These are phyloP conservation scores for Cephus sareptanus DNA, from an alignment of 2,888 invertebrate species.

Conservation along the genomic window DNA sequence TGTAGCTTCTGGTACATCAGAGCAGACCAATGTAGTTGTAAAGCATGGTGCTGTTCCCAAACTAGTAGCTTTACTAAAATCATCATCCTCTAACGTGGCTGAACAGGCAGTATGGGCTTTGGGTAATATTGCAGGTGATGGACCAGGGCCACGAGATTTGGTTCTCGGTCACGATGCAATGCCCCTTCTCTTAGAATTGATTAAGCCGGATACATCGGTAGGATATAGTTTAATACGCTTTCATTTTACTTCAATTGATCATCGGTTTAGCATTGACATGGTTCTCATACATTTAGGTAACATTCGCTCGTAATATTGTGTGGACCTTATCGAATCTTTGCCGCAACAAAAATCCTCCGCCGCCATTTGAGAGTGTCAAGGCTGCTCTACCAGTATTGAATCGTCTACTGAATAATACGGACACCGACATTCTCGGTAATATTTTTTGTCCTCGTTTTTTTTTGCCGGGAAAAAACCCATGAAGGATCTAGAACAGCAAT, in stretches of 20 bases:
- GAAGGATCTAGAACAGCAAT: conserved; percentile 1
- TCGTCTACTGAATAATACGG: conserved; percentile 76
- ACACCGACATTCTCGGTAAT: conserved; percentile 81
- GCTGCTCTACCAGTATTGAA: conserved; percentile 82
- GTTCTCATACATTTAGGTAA: conserved; percentile 53
- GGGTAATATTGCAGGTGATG: conserved; percentile 97
- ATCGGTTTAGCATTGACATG: background rate
- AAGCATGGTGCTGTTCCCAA: conserved; percentile 87
- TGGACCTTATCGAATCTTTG: conserved; percentile 96
- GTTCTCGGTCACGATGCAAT: conserved; percentile 81
- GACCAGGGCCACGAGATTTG: conserved; percentile 81
- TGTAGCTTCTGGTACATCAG: conserved; percentile 93
- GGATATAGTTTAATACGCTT: conserved; percentile 20
- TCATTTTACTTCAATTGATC: background rate
- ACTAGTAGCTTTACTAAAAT: conserved; percentile 79
- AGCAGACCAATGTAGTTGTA: conserved; percentile 90
- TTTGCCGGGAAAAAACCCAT: background rate
- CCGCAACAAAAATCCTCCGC: conserved; percentile 93
- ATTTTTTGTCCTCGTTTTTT: background rate
- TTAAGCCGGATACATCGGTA: conserved; percentile 73
- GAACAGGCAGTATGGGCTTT: conserved; percentile 98
- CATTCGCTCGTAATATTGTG: conserved; percentile 84
- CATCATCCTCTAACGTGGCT: conserved; percentile 76
- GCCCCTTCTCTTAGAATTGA: conserved; percentile 76
- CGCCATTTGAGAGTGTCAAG: conserved; percentile 80